phyloP scores from a whole-genome alignment of 92 coral and sea anemone species.

The Bergia puertoricense region DNA sequence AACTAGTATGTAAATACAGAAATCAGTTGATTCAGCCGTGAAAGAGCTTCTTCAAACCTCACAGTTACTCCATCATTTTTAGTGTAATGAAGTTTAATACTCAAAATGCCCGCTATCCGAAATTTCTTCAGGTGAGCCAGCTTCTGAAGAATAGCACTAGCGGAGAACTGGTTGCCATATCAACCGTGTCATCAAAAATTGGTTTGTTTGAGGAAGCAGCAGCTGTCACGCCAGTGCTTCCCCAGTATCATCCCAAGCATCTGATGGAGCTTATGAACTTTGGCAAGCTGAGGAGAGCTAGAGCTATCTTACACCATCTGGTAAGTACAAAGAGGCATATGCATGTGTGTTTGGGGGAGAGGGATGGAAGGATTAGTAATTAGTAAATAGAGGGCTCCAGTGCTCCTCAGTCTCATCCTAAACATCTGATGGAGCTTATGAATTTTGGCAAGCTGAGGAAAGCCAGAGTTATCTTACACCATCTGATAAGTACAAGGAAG shows the following conservation, averaged over 20 bases:
- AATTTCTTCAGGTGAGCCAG: conserved; percentile 14
- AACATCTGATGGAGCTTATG: conserved; percentile 93
- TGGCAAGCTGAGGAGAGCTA: conserved; percentile 90
- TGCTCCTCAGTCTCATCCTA: conserved; percentile 96
- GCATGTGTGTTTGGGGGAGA: not conserved
- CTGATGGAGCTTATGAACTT: conserved; percentile 98
- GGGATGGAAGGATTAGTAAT: not conserved
- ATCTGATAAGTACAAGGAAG: conserved; percentile 64
- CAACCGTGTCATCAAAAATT: conserved; percentile 66
- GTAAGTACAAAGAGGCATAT: conserved; percentile 48
- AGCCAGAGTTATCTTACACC: conserved; percentile 88
- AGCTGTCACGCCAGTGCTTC: conserved; percentile 86
- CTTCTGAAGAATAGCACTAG: conserved; percentile 42
- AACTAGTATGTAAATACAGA: too few species aligned
- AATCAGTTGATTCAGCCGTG: too few species aligned
- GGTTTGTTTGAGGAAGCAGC: conserved; percentile 96
- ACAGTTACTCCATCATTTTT: not conserved
- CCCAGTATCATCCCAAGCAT: conserved; percentile 98
- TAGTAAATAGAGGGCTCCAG: conserved; percentile 46
- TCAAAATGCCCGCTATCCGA: too few species aligned
- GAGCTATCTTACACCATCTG: conserved; percentile 93
- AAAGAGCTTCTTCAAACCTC: not conserved
- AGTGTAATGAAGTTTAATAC: too few species aligned
- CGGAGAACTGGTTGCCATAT: conserved; percentile 76
- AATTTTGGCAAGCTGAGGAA: conserved; percentile 92